Evolutionary conservation across 1,140 invertebrate species (phyloP).

Genomic region (Trichoplusia ni): DNA sequence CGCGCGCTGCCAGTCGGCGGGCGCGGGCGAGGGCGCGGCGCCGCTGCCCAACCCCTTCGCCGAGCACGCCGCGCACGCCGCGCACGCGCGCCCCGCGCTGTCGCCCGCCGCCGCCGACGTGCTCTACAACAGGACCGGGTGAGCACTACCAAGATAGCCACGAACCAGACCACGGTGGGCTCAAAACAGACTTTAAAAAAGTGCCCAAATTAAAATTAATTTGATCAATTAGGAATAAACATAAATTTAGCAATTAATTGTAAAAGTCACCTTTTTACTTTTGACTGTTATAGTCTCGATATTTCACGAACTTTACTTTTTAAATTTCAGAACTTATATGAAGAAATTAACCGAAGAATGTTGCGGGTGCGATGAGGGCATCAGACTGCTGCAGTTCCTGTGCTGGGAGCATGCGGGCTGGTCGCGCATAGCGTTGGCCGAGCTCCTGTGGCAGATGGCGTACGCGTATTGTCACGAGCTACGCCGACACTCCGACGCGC

Average conservation of each 20-base stretch:
- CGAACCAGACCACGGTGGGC: no score
- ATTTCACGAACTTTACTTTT: background rate
- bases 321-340: conserved; percentile 86
- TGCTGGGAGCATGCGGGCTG: conserved; percentile 98
- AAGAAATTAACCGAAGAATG: conserved; percentile 98
- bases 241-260: no score
- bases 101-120: conserved; percentile 87
- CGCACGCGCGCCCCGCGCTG: conserved; percentile 87
- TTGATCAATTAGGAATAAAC: no score
- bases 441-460: conserved; percentile 96
- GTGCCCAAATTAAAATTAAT: no score
- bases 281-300: no score
- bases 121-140: conserved; percentile 90
- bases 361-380: conserved; percentile 94
- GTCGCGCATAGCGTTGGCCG: conserved; percentile 92
- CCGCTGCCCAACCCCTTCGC: conserved; percentile 92
- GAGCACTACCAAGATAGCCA: conserved; percentile 35
- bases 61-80: conserved; percentile 85
- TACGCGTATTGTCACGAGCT: conserved; percentile 97
- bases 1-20: conserved; percentile 89
- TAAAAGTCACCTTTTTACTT: background rate
- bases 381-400: conserved; percentile 94
- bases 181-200: no score
- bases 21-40: conserved; percentile 81
- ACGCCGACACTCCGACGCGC: conserved; percentile 94